Evolutionary conservation across 2,888 invertebrate species (phyloP).

Genomic region (Hecatera dysodea): DNA sequence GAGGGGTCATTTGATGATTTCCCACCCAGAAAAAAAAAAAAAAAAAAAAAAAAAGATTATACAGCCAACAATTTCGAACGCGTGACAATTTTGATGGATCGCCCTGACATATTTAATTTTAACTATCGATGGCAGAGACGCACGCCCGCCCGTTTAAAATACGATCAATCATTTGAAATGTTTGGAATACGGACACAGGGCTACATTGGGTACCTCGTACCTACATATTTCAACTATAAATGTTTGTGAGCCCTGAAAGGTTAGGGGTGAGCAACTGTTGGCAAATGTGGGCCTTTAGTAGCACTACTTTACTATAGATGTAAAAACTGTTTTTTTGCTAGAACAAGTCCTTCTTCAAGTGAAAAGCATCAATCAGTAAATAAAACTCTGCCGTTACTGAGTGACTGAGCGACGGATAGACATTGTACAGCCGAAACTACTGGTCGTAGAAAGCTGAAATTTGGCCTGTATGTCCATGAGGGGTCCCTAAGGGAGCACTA

Average conservation of each 20-base stretch:
- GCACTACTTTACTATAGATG: background rate
- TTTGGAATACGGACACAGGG: constrained; percentile 34
- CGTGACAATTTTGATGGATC: constrained; percentile 75
- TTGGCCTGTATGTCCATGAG: no score
- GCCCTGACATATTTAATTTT: constrained; percentile 73
- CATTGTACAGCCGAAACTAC: no score
- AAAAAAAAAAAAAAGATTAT: no score
- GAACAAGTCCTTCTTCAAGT: background rate
- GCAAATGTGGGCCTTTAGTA: background rate
- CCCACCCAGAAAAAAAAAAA: no score
- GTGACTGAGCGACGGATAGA: no score
- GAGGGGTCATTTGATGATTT: no score
- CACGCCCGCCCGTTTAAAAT: constrained; percentile 71
- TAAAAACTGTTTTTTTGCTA: background rate
- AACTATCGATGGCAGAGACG: constrained; percentile 65
- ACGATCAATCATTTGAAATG: constrained; percentile 73
- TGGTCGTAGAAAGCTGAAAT: no score
- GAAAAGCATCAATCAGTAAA: no score
- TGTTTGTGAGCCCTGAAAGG: constrained; percentile 24
- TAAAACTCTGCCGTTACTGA: no score
- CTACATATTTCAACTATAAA: constrained; percentile 22
- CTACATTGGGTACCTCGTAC: constrained; percentile 25
- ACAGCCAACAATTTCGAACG: constrained; percentile 63
- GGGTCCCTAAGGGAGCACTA: no score
- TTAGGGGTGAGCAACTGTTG: constrained; percentile 1